These are phyloP conservation scores for Salvelinus sp. DNA, from an alignment of 2,113 vertebrate genomes.

Conservation along the genomic window DNA sequence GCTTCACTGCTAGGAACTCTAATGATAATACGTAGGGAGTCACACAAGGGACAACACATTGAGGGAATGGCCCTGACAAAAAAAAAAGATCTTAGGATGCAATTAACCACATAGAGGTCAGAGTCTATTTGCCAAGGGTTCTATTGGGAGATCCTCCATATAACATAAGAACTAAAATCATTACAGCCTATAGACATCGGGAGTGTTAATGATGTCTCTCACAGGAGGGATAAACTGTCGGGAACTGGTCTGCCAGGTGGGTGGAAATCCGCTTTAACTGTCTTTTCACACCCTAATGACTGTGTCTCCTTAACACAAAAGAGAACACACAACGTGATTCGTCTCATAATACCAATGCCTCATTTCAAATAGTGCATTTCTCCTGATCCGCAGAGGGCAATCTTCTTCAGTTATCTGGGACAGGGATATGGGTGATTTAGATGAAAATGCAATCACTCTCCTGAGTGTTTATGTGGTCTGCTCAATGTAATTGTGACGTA, in stretches of 20 bases:
- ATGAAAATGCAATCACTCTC: slow-evolving; percentile 23
- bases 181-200: neutral
- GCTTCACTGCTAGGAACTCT: neutral
- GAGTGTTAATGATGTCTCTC: slow-evolving; percentile 3
- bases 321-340: slow-evolving; percentile 2
- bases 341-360: slow-evolving; percentile 4
- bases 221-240: neutral
- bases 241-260: neutral
- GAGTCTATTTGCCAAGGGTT: neutral
- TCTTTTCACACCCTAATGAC: slow-evolving; percentile 13
- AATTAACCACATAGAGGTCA: neutral
- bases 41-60: neutral
- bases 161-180: neutral
- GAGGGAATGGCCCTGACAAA: neutral
- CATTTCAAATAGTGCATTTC: slow-evolving; percentile 7
- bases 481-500: slow-evolving; percentile 30
- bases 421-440: slow-evolving; percentile 22
- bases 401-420: slow-evolving; percentile 29
- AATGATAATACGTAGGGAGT: neutral
- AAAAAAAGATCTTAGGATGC: neutral
- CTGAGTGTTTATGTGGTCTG: slow-evolving; percentile 25
- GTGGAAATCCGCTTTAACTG: neutral
- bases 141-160: neutral
- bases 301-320: slow-evolving; percentile 7
- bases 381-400: slow-evolving; percentile 23